Conservation (phyloP, 2,888 invertebrate genomes). For the Dusona sp. region DNA sequence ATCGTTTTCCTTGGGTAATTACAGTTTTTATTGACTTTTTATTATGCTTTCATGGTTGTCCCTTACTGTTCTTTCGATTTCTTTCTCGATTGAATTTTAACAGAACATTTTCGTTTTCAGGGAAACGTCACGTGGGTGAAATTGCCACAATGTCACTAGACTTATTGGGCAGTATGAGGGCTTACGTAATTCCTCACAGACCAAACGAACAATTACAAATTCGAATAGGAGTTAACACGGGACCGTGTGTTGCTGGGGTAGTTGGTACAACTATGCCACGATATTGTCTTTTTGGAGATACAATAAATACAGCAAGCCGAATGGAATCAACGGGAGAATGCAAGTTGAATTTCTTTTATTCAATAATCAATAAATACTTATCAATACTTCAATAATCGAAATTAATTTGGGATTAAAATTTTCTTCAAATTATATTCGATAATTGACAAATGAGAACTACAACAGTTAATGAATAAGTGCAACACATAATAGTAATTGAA, state of each 20-base stretch:
- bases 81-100: neutral
- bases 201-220: conserved; percentile 91
- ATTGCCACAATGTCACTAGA: conserved; percentile 95
- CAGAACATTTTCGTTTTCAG: conserved; percentile 83
- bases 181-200: conserved; percentile 91
- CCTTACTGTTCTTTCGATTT: no score
- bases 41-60: no score
- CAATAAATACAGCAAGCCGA: conserved; percentile 93
- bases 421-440: neutral
- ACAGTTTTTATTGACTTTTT: no score
- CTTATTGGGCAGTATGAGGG: conserved; percentile 91
- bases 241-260: conserved; percentile 94
- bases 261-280: conserved; percentile 95
- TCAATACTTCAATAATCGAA: neutral
- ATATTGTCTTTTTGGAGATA: conserved; percentile 94
- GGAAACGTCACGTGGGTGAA: conserved; percentile 92
- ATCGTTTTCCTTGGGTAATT: no score
- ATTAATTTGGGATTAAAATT: neutral
- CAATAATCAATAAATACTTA: neutral
- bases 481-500: no score
- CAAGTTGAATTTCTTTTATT: conserved; percentile 75
- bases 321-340: conserved; percentile 95
- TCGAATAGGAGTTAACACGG: conserved; percentile 93
- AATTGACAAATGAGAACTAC: neutral
- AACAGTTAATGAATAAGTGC: no score